These are phyloP conservation scores for Elaphurus davidianus DNA, from an alignment of 2,113 vertebrate genomes.

Conservation along the genomic window DNA sequence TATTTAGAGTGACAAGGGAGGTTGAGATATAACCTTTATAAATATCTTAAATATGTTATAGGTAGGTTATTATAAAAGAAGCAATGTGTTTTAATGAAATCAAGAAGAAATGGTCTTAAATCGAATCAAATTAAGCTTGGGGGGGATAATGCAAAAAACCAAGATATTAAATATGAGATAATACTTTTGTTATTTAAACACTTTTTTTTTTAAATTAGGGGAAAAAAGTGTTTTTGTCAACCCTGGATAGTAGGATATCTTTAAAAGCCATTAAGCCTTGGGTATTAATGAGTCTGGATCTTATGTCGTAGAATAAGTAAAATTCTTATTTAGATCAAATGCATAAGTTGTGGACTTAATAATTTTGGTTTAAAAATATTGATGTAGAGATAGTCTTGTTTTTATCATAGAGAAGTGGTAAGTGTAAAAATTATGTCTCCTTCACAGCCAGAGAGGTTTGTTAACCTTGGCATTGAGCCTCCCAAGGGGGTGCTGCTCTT, in stretches of 20 bases:
- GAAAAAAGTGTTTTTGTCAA: neutral
- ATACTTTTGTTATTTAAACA: constrained; percentile 15
- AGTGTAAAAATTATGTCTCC: constrained; percentile 48
- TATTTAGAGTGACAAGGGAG: neutral
- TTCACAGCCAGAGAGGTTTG: constrained; percentile 94
- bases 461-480: constrained; percentile 98
- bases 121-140: neutral
- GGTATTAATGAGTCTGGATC: neutral
- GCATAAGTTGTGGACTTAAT: neutral
- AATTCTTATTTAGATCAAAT: neutral
- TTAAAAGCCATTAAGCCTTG: constrained; percentile 6
- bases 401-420: constrained; percentile 8
- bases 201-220: neutral
- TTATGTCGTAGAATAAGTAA: constrained; percentile 6
- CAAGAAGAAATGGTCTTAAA: neutral
- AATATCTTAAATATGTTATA: neutral
- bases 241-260: neutral
- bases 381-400: neutral
- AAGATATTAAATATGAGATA: neutral
- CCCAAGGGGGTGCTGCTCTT: constrained; percentile 98
- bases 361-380: neutral
- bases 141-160: neutral
- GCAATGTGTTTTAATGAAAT: neutral
- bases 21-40: neutral
- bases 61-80: neutral